These are phyloP conservation scores for Philopotamus ludificatus DNA, from an alignment of 1,140 invertebrate species.

Conservation along the genomic window DNA sequence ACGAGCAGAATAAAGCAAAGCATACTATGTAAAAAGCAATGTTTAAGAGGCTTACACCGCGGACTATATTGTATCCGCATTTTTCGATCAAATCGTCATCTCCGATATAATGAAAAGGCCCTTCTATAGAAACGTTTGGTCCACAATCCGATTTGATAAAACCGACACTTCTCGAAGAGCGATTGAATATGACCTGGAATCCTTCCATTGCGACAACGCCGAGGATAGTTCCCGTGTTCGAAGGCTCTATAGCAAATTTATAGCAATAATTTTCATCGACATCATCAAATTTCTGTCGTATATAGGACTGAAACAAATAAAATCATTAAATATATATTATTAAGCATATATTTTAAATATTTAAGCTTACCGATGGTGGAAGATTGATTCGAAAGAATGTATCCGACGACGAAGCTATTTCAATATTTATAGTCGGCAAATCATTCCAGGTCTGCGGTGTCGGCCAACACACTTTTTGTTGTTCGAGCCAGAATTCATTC, in stretches of 20 bases:
- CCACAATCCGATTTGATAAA: conserved; percentile 39
- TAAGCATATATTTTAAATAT: background rate
- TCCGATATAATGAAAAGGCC: conserved; percentile 18
- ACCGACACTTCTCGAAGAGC: conserved; percentile 33
- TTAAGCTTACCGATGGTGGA: conserved; percentile 27
- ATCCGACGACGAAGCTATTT: conserved; percentile 23
- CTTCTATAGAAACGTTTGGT: conserved; percentile 27
- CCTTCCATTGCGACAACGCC: conserved; percentile 39
- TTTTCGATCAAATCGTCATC: conserved; percentile 21
- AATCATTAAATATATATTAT: conserved; percentile 3
- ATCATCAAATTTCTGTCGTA: conserved; percentile 33
- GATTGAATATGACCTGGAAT: conserved; percentile 39
- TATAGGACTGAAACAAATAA: conserved; percentile 38
- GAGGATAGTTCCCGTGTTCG: conserved; percentile 33
- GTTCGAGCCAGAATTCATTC: conserved; percentile 34
- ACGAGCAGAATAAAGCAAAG: conserved; percentile 30
- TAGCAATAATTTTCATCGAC: conserved; percentile 32
- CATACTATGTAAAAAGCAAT: conserved; percentile 38
- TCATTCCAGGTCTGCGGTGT: conserved; percentile 22
- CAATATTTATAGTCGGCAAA: conserved; percentile 33
- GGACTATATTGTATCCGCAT: conserved; percentile 17
- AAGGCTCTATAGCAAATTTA: conserved; percentile 37
- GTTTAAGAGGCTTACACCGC: conserved; percentile 27
- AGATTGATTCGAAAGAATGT: conserved; percentile 35
- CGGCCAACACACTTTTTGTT: conserved; percentile 27